A percentile compares a stretch with the other conserved stretches of the same genome.
Evolutionary conservation across 2,113 vertebrate genomes (phyloP).

Genomic region (Prinia subflava): DNA sequence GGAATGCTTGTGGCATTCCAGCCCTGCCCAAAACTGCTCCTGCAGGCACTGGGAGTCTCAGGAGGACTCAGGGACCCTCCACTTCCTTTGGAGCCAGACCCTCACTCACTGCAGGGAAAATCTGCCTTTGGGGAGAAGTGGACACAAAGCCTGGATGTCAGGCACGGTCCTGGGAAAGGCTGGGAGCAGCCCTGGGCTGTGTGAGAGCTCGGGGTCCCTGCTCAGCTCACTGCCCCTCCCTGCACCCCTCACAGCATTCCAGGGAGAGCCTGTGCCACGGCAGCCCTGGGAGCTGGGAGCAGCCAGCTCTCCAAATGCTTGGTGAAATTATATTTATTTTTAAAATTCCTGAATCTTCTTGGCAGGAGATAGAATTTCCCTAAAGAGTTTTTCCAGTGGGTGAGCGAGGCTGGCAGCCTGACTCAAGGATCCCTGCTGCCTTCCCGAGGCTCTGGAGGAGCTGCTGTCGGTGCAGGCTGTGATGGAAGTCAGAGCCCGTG

Average conservation of each 20-base stretch:
- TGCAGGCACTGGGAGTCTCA: background rate
- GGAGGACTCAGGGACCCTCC: background rate
- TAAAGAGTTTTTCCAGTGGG: constrained; percentile 27
- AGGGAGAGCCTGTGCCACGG: background rate
- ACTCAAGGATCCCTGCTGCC: constrained; percentile 2
- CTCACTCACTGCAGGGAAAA: background rate
- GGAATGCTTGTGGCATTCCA: background rate
- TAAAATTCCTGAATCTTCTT: constrained; percentile 32
- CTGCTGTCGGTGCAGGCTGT: background rate
- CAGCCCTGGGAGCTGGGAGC: background rate
- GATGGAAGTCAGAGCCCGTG: background rate
- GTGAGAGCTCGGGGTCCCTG: background rate
- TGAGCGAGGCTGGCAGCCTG: constrained; percentile 9
- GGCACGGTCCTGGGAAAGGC: background rate
- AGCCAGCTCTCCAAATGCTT: background rate
- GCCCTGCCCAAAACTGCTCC: background rate
- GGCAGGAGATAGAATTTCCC: constrained; percentile 33
- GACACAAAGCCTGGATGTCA: background rate
- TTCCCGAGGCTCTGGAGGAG: background rate
- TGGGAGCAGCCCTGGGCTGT: background rate
- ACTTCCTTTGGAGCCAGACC: background rate
- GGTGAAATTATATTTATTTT: background rate
- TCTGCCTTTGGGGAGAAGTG: background rate
- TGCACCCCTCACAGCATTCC: background rate
- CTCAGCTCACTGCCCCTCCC: background rate